These are phyloP conservation scores for Sinohyriopsis cumingii DNA, from an alignment of 2,888 invertebrate species.

Conservation along the genomic window DNA sequence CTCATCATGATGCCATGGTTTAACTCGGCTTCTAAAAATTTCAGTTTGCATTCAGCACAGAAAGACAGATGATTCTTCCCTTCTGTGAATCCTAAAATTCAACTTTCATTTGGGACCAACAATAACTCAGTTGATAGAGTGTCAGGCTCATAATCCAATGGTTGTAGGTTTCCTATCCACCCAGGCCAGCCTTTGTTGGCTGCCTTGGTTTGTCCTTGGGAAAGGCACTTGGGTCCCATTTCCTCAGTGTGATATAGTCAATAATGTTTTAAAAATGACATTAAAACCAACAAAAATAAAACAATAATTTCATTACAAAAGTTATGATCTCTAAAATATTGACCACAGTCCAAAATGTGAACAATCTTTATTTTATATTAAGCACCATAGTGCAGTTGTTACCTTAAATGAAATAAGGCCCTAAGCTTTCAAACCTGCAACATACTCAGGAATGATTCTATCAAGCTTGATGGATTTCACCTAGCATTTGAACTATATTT, in stretches of 20 bases:
- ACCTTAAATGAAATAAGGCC: too few relatives aligned
- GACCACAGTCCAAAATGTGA: constrained; percentile 21
- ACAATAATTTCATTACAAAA: constrained; percentile 3
- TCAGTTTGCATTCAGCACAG: constrained; percentile 6
- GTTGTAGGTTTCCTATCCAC: too few relatives aligned
- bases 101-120: too few relatives aligned
- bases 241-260: too few relatives aligned
- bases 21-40: constrained; percentile 14
- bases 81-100: constrained; percentile 6
- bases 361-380: constrained; percentile 18
- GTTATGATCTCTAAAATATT: constrained; percentile 8
- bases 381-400: not conserved
- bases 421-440: constrained; percentile 22
- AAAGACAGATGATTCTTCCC: constrained; percentile 18
- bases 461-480: constrained; percentile 18
- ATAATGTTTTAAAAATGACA: too few relatives aligned
- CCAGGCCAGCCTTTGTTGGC: too few relatives aligned
- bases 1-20: constrained; percentile 10
- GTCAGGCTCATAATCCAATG: too few relatives aligned
- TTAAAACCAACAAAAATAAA: too few relatives aligned
- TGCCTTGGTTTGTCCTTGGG: too few relatives aligned
- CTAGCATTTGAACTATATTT: constrained; percentile 18
- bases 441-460: constrained; percentile 13
- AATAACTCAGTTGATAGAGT: too few relatives aligned
- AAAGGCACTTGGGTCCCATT: too few relatives aligned